These are phyloP conservation scores for Hippocampus zosterae DNA, from an alignment of 2,113 vertebrate species.

Conservation along the genomic window DNA sequence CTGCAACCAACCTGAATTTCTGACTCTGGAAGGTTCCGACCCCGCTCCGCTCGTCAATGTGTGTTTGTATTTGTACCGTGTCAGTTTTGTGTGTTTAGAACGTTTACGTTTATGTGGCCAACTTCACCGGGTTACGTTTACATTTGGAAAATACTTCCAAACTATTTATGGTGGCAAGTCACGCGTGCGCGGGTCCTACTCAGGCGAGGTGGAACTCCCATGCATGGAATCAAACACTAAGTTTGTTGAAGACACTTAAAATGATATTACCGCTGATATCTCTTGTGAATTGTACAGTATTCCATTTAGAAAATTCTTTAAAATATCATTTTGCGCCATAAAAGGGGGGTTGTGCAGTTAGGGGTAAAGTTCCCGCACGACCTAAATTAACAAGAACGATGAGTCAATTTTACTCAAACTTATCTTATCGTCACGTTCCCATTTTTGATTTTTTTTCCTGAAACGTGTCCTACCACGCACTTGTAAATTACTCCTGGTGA, in stretches of 20 bases:
- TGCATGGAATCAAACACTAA: neutral
- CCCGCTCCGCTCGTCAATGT: neutral
- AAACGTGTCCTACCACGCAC: neutral
- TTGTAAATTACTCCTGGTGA: neutral
- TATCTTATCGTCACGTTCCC: neutral
- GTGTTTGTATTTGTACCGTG: neutral
- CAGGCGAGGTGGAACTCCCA: neutral
- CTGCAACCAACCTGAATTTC: neutral
- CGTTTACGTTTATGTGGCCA: neutral
- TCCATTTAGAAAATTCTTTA: neutral
- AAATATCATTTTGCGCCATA: neutral
- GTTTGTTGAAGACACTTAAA: neutral
- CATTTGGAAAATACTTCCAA: neutral
- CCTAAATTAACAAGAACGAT: neutral
- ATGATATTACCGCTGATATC: neutral
- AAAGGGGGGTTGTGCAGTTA: neutral
- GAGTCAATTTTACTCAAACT: neutral
- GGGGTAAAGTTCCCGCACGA: neutral
- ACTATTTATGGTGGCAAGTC: neutral
- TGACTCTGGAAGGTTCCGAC: neutral
- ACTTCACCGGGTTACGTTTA: neutral
- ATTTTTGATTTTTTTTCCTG: neutral
- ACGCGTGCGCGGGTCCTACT: neutral
- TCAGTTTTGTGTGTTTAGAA: neutral
- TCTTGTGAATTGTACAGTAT: neutral